Conservation (phyloP, 1,140 invertebrate species). For the Zophobas atratus region DNA sequence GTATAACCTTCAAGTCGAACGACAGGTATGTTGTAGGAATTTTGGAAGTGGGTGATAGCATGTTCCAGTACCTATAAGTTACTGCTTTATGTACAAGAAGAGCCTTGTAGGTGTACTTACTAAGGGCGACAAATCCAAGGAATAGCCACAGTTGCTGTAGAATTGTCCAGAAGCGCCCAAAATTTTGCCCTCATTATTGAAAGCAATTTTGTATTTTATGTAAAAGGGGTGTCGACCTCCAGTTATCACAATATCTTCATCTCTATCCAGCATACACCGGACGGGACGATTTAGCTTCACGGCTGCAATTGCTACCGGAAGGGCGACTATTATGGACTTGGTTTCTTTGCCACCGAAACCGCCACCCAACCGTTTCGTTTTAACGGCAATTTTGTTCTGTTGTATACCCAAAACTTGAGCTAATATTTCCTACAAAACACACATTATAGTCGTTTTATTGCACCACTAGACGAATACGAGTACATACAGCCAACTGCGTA, state of each 20-base stretch:
- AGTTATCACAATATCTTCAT: conserved; percentile 94
- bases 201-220: conserved; percentile 89
- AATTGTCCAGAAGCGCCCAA: conserved; percentile 81
- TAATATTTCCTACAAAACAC: conserved; percentile 66
- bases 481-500: conserved; percentile 74
- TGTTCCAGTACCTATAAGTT: conserved; percentile 63
- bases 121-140: conserved; percentile 85
- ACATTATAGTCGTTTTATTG: neutral
- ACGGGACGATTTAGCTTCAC: conserved; percentile 84
- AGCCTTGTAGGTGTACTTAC: conserved; percentile 71
- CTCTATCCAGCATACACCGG: conserved; percentile 90
- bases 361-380: conserved; percentile 91
- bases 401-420: conserved; percentile 83
- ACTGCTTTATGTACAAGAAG: too few species aligned
- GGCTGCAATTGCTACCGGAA: conserved; percentile 81
- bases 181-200: conserved; percentile 82
- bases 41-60: conserved; percentile 86
- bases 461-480: neutral
- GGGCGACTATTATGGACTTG: conserved; percentile 73
- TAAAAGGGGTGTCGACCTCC: conserved; percentile 93
- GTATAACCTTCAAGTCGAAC: conserved; percentile 77
- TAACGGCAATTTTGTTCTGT: conserved; percentile 82
- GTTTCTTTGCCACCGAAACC: conserved; percentile 98
- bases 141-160: conserved; percentile 89
- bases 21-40: conserved; percentile 84